Base-by-base conservation (phyloP, 1,140 invertebrate genomes). In the Aphelenchoides avenae region DNA sequence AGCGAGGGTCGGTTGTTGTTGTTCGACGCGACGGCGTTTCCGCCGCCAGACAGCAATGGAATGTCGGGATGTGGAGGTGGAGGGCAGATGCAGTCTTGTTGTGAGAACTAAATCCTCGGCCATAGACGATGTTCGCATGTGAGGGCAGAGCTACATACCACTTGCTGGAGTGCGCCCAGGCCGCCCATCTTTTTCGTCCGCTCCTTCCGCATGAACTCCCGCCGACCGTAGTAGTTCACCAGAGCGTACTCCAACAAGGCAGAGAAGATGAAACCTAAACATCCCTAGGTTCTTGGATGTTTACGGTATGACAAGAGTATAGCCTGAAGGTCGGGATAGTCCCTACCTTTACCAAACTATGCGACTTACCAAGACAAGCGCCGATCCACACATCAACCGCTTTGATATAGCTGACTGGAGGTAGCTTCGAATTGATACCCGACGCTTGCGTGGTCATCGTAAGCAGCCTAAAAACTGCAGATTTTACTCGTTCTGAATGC, bases 371-470 rank as follows among this genome's bases (percentile, higher is more conserved):
- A 36, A 75, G 39, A 79, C 91, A 95, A 13, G 93, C 89, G 30
- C 91, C 91, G 41, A 91, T 95, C 91, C 91, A 95, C 36, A 94
- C 89, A 78, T 95, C 91, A 64, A 95, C 92, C 55, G 91, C 78
- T 79, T 94, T 94, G 34, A 90, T 94, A 80, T 94, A 94, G 29
- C 89, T 92, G 39, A 95, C 91, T 30, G 91, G 91, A 53, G 91
- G 91, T 60, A 95, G 83, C 62, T 91, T 92, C 49, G 90, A 89
- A 81, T 95, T 94, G 78, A 94, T 94, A 73, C 90, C 89, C 26
- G 89, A 92, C 39, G 90, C 92, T 80, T 94, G 91, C 3, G 91
- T 95, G 36, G 91, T 90, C 91, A 94, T 94, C 29, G 73, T 75
- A 18, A 75, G 66, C 2, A 75, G 92, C 18, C 63, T 70, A 18